Conservation (phyloP, 2,888 invertebrate species). For the Oasisia sp. region DNA sequence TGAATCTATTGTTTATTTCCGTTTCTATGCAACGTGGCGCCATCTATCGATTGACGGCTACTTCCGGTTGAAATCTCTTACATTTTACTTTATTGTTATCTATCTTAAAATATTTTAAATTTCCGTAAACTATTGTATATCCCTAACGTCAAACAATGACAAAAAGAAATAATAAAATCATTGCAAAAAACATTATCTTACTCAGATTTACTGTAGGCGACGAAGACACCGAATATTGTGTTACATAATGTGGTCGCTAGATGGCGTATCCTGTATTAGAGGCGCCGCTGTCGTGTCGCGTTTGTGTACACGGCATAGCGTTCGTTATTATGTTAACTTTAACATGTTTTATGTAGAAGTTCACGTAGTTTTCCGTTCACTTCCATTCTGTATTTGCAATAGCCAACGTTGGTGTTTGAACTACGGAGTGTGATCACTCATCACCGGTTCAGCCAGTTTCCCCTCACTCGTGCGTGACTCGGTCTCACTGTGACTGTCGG, state of each 20-base stretch:
- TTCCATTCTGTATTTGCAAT: too few relatives aligned
- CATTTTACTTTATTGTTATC: neutral
- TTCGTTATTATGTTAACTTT: too few relatives aligned
- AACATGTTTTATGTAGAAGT: too few relatives aligned
- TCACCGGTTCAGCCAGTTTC: too few relatives aligned
- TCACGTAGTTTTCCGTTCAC: too few relatives aligned
- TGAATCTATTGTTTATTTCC: neutral
- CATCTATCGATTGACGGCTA: neutral
- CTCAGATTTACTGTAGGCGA: neutral
- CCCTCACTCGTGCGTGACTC: too few relatives aligned
- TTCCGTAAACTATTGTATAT: neutral
- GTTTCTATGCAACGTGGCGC: conserved; percentile 9
- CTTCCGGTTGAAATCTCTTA: neutral
- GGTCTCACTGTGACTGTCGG: too few relatives aligned
- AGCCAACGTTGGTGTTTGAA: too few relatives aligned
- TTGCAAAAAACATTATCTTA: neutral
- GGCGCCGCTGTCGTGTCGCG: neutral
- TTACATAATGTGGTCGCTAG: neutral
- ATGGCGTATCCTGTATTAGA: neutral
- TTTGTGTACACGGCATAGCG: too few relatives aligned
- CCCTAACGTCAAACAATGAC: neutral
- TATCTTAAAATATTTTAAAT: neutral
- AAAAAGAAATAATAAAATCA: neutral
- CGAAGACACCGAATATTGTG: neutral
- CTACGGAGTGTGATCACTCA: too few relatives aligned